Evolutionary conservation across 1,140 invertebrate genomes (phyloP).

Genomic region (Platyscapa corneri): DNA sequence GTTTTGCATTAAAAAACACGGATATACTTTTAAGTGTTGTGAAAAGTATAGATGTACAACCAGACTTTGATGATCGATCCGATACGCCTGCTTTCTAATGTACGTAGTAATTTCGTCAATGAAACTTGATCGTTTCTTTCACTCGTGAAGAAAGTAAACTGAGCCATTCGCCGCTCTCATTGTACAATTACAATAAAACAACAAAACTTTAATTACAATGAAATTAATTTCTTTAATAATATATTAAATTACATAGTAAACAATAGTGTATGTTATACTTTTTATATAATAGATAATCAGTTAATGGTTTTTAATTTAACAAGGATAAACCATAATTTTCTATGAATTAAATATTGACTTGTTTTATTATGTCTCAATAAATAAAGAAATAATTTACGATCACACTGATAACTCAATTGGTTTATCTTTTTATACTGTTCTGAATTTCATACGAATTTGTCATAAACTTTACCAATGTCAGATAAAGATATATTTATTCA

Average conservation of each 20-base stretch:
- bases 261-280: not conserved
- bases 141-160: not conserved
- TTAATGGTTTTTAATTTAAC: not conserved
- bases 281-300: not conserved
- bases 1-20: no score
- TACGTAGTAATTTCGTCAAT: slow-evolving; percentile 25
- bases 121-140: slow-evolving; percentile 35
- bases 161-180: not conserved
- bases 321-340: not conserved
- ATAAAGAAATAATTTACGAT: no score
- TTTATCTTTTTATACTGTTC: no score
- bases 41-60: not conserved
- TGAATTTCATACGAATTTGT: no score
- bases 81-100: slow-evolving; percentile 10
- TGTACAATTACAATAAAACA: no score
- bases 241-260: no score
- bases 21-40: not conserved
- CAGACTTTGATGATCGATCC: not conserved
- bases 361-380: not conserved
- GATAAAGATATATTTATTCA: no score
- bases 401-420: no score
- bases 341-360: not conserved
- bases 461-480: no score
- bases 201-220: no score
- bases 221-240: not conserved